Base-by-base conservation (phyloP, 2,888 invertebrate genomes). In the Diplolepis rosae region DNA sequence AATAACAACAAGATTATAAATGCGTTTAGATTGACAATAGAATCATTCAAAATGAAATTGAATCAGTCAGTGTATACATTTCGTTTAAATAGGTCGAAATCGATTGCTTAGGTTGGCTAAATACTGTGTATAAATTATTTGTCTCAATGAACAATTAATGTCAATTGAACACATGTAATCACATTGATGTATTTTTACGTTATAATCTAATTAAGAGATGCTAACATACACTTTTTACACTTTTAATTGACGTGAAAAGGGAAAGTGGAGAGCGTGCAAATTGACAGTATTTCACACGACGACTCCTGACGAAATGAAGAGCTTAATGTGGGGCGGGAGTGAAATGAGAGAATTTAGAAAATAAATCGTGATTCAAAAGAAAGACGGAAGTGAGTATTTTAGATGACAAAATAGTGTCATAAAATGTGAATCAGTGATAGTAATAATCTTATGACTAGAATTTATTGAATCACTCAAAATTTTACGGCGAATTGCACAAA, bases 381-480 rank as follows among this genome's bases (percentile, higher is more conserved):
- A n/a, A 9, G 11, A 32, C 9, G 11, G 18, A 54, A 32, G 35
- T 61, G 24, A 22, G 18, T 9, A 45, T 3, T 9, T 15, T 9
- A 18, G 45, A 45, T 45, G 3, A 18, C 45, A 4, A 45, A 6
- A 32, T 39, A 13, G 35, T 35, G 32, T 56, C 32, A 35, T 13
- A 51, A 9, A 48, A 15, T 51, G 24, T 52, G 15, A 42, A 42
- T 32, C 27, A n/a, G 48, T 50, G n/a, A n/a, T n/a, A 24, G 50
- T 67, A 35, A 28, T 67, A 70, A 70, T 56, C 48, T 45, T 66
- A 66, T 27, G 4, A 56, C 18, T 67, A 70, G 30, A 27, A 68
- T 71, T 71, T 71, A 68, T 54, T 48, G 27, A 48, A 68, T 71
- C 68, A 65, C 51, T 30, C 39, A n/a, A 11, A 35, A 42, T 66